These are phyloP conservation scores for Scomber japonicus DNA, from an alignment of 2,113 vertebrate genomes.

Conservation along the genomic window DNA sequence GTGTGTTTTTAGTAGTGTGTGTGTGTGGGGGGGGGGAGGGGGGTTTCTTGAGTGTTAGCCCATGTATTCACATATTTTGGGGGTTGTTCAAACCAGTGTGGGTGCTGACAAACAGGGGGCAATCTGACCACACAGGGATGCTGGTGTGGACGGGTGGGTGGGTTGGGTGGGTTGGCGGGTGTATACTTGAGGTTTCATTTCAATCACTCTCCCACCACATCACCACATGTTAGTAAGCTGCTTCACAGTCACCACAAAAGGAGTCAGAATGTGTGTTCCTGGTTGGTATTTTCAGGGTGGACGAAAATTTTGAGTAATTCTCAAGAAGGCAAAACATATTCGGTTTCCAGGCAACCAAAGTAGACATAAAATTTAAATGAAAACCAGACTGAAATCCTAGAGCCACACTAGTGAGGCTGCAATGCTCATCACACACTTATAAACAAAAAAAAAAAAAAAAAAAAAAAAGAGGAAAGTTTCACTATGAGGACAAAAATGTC, in stretches of 20 bases:
- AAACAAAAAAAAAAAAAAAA: too few relatives aligned
- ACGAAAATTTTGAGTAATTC: conserved; percentile 1
- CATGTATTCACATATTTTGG: conserved; percentile 2
- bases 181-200: neutral
- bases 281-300: neutral
- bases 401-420: neutral
- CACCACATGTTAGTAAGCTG: neutral
- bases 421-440: neutral
- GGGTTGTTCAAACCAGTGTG: conserved; percentile 15
- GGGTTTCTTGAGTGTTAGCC: conserved; percentile 7
- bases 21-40: neutral
- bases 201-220: conserved; percentile 20
- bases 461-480: too few relatives aligned
- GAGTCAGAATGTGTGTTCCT: neutral
- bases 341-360: neutral
- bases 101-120: neutral
- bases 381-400: neutral
- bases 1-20: conserved; percentile 6
- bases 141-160: neutral
- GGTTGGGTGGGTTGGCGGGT: neutral
- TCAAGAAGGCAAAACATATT: neutral
- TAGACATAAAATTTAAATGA: neutral
- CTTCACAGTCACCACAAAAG: neutral
- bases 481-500: too few relatives aligned
- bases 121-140: neutral